phyloP scores from a whole-genome alignment of 2,888 invertebrate species.

The Chrysodeixis includens region DNA sequence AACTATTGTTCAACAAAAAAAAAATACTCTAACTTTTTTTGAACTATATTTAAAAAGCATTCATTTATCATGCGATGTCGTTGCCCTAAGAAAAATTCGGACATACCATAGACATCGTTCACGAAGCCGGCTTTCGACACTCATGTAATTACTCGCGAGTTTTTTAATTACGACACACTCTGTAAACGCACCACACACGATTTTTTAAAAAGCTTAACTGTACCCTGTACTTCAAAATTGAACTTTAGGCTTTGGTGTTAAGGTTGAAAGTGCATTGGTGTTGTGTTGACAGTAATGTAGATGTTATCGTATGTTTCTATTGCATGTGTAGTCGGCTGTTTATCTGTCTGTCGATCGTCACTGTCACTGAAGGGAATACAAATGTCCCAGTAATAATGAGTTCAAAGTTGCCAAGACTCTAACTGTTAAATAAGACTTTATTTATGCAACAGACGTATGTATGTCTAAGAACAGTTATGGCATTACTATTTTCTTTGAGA shows the following conservation, averaged over 20 bases:
- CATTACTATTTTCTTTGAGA: too few species aligned
- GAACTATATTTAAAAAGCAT: conserved; percentile 28
- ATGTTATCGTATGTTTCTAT: conserved; percentile 67
- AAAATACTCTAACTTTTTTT: conserved; percentile 11
- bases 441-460: neutral
- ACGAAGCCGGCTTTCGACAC: conserved; percentile 63
- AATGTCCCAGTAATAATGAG: conserved; percentile 45
- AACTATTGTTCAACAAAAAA: neutral
- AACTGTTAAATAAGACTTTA: conserved; percentile 5
- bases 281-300: conserved; percentile 45
- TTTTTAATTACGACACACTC: conserved; percentile 73
- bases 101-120: conserved; percentile 64
- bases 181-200: conserved; percentile 62
- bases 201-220: conserved; percentile 48
- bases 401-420: conserved; percentile 36
- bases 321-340: conserved; percentile 62
- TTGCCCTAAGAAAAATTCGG: conserved; percentile 67
- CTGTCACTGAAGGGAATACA: conserved; percentile 59
- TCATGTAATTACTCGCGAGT: conserved; percentile 60
- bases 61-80: conserved; percentile 56
- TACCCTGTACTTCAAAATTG: neutral
- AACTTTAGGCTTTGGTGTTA: neutral
- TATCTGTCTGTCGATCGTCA: conserved; percentile 65
- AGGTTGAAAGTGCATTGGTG: conserved; percentile 21
- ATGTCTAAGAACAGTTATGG: neutral